Percentiles rank a stretch among this genome's conserved stretches.
Evolutionary conservation across 2,888 invertebrate species (phyloP).

Genomic region (Pristionchus entomophagus): DNA sequence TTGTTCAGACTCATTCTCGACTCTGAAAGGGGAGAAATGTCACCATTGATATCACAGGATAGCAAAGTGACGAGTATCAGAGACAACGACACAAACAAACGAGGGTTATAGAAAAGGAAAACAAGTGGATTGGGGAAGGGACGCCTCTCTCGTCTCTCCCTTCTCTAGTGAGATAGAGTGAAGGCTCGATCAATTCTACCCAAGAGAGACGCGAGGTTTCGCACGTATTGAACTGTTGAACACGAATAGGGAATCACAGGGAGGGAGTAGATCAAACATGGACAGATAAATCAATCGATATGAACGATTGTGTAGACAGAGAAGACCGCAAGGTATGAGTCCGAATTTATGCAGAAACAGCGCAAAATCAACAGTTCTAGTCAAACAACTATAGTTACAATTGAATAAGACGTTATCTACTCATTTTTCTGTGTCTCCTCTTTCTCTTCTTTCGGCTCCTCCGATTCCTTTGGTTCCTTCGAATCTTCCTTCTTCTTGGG

Average conservation of each 20-base stretch:
- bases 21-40: background rate
- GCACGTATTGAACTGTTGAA: slow-evolving; percentile 2
- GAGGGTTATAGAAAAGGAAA: slow-evolving; percentile 10
- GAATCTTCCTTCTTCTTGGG: background rate
- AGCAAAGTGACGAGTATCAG: background rate
- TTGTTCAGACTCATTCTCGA: slow-evolving; percentile 63
- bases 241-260: background rate
- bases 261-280: background rate
- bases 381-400: background rate
- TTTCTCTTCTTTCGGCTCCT: background rate
- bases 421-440: background rate
- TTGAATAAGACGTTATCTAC: background rate
- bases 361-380: slow-evolving; percentile 18
- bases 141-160: slow-evolving; percentile 4
- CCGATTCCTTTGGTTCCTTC: background rate
- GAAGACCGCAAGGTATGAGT: background rate
- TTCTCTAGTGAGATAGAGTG: slow-evolving; percentile 32
- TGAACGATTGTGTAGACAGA: background rate
- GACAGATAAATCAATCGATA: background rate
- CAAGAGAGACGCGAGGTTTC: background rate
- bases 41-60: background rate
- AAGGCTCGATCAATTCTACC: slow-evolving; percentile 31
- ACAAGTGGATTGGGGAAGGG: slow-evolving; percentile 3
- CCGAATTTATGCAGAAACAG: background rate
- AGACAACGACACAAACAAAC: background rate